A percentile compares a stretch with the other conserved stretches of the same genome.
phyloP scores from a whole-genome alignment of 2,113 vertebrate genomes.

The Vicugna pacos region DNA sequence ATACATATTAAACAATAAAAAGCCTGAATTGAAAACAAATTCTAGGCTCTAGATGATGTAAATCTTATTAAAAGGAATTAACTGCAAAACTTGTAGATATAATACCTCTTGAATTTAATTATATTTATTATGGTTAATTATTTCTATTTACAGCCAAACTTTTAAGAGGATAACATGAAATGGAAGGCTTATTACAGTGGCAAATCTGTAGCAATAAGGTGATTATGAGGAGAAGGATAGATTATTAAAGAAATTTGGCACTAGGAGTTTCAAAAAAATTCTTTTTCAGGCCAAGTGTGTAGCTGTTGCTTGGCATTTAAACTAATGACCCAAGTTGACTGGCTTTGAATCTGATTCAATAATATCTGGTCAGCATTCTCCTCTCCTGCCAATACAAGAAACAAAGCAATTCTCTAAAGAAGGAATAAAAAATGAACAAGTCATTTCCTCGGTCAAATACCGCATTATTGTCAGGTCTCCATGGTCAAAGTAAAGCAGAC shows the following conservation, averaged over 20 bases:
- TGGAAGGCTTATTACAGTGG: background rate
- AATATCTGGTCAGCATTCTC: constrained; percentile 42
- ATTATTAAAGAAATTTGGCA: constrained; percentile 48
- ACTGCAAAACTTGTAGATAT: background rate
- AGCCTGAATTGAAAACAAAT: background rate
- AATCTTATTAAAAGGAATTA: background rate
- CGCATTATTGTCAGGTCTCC: background rate
- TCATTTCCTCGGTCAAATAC: constrained; percentile 31
- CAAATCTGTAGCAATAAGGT: background rate
- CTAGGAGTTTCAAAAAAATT: background rate
- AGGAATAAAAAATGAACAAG: background rate
- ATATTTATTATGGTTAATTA: background rate
- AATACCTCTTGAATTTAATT: background rate
- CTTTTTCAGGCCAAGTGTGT: constrained; percentile 54
- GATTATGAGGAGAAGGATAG: background rate
- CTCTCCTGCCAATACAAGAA: constrained; percentile 37
- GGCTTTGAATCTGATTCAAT: constrained; percentile 23
- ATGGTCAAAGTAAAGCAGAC: background rate
- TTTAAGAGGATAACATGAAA: background rate
- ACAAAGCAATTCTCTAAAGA: constrained; percentile 60
- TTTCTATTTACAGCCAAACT: background rate
- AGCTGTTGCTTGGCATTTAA: constrained; percentile 16
- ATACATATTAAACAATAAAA: background rate
- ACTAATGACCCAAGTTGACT: constrained; percentile 51
- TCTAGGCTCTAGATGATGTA: background rate